Evolutionary conservation across 2,113 vertebrate species (phyloP).

Genomic region (Menura novaehollandiae): DNA sequence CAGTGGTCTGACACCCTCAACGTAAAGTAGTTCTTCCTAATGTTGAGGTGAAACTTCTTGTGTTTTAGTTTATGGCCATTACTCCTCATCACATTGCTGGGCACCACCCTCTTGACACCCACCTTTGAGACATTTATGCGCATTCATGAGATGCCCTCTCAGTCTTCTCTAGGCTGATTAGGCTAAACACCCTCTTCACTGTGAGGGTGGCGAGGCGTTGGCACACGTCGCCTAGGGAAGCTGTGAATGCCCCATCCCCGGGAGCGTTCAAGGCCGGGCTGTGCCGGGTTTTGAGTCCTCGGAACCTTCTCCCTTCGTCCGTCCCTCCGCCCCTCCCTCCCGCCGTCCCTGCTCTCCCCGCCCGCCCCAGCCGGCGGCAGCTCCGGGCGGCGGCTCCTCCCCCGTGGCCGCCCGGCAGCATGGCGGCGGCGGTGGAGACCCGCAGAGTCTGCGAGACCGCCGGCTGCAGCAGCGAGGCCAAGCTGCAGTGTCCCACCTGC

Average conservation of each 20-base stretch:
- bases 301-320: background rate
- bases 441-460: constrained; percentile 89
- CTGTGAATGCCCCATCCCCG: fast-evolving
- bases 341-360: background rate
- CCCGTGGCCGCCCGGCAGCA: constrained; percentile 75
- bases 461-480: constrained; percentile 89
- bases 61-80: background rate
- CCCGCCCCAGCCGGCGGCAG: background rate
- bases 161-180: background rate
- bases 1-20: background rate
- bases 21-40: background rate
- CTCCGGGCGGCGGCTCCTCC: constrained; percentile 44
- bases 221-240: too few relatives aligned
- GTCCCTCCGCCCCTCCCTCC: background rate
- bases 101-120: background rate
- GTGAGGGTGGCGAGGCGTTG: background rate
- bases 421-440: constrained; percentile 87
- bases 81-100: background rate
- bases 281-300: fast-evolving
- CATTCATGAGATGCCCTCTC: background rate
- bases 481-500: constrained; percentile 97
- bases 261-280: fast-evolving
- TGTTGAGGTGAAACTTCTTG: background rate
- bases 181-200: too few relatives aligned
- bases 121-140: background rate